phyloP scores from a whole-genome alignment of 2,797 vertebrate species.

The Serranus cabrilla region DNA sequence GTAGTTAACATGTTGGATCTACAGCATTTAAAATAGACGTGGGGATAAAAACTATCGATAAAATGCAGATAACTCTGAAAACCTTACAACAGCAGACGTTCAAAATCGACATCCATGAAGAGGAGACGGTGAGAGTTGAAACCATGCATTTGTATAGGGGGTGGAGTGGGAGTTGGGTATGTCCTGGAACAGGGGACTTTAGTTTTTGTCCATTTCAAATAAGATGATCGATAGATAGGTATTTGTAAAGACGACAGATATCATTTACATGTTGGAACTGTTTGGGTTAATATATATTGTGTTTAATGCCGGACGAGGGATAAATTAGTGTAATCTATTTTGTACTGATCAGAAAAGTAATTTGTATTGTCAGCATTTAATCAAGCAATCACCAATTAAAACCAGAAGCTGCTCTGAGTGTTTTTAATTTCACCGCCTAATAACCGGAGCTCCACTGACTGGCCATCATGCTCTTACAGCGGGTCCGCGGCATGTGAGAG shows the following conservation, averaged over 20 bases:
- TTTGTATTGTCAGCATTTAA: conserved; percentile 57
- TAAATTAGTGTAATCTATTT: background rate
- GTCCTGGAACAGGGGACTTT: conserved; percentile 50
- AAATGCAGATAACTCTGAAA: conserved; percentile 95
- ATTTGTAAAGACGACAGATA: fast-evolving
- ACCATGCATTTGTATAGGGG: conserved; percentile 40
- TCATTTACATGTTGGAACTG: fast-evolving
- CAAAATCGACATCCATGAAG: conserved; percentile 91
- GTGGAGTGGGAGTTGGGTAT: conserved; percentile 66
- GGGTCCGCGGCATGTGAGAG: too few relatives aligned
- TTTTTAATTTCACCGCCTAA: too few relatives aligned
- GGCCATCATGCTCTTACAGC: too few relatives aligned
- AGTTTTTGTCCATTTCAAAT: conserved; percentile 23
- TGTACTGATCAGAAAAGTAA: conserved; percentile 24
- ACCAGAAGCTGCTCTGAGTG: too few relatives aligned
- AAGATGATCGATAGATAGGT: background rate
- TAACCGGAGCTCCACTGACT: too few relatives aligned
- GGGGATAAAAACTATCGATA: conserved; percentile 31
- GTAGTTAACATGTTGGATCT: too few relatives aligned
- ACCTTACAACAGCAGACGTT: conserved; percentile 97
- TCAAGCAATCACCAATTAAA: too few relatives aligned
- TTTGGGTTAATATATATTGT: fast-evolving
- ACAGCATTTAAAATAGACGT: conserved; percentile 26
- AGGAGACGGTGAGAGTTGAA: conserved; percentile 89
- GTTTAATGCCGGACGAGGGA: too few relatives aligned